Base-by-base conservation (phyloP, 2,888 invertebrate species). In the Scaptomyza parva region DNA sequence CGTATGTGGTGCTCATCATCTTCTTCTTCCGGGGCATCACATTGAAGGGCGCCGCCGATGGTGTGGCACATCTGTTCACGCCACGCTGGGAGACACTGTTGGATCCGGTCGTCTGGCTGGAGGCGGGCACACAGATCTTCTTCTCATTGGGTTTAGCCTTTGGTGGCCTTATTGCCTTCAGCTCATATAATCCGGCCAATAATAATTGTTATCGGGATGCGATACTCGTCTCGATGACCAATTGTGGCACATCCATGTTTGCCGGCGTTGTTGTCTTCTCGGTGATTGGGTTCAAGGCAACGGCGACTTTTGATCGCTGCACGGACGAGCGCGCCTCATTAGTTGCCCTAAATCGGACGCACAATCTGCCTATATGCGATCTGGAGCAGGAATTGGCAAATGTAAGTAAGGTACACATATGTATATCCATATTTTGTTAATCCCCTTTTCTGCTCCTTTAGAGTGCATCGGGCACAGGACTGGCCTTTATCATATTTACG, bases 121-220 rank as follows among this genome's bases (percentile, higher is more conserved):
- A 99, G 92, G 98, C 99, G 0, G 98, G 98, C 2, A 98, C 98
- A 0, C 99, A 99, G 91, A 98, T 99, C 86, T 99, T 99, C 93
- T 99, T 98, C 92, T 98, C 98, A 0, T 93, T 98, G 66, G 98
- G 98, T 8, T 92, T 99, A 48, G 98, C 98, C 0, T 99, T 99
- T 85, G 99, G 99, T 11, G 98, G 98, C 8, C 93, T 99, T 35
- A 98, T 99, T 68, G 98, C 98, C 0, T 99, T 98, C 55, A 92
- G 92, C 66, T 98, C 98, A 0, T 99, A 99, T 92, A 99, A 98
- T 92, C 98, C 98, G 0, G 97, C 97, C 2, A 97, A 98, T 90
- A 99, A 99, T 91, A 98, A 99, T 92, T 98, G 98, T 91, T 97
- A 97, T 89, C 93, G 97, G 72, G 99, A 99, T 91, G 98, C 98